Percentiles rank a stretch among this genome's conserved stretches.
Evolutionary conservation across 2,888 invertebrate species (phyloP).

Genomic region (Reticulitermes lucifugus): DNA sequence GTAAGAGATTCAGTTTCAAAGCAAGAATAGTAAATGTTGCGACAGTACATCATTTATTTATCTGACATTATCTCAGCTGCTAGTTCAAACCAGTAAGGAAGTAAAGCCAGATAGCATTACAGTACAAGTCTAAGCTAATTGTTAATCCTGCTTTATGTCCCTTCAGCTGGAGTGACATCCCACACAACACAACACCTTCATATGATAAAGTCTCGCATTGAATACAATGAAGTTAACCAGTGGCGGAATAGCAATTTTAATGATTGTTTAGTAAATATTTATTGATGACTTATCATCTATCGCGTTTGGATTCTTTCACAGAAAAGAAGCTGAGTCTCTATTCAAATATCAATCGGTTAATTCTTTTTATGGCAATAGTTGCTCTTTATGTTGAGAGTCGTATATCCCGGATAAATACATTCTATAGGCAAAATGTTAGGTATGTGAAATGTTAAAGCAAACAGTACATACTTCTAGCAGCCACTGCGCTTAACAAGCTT

Average conservation of each 20-base stretch:
- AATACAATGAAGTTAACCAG: not conserved
- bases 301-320: no score
- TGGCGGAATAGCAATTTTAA: not conserved
- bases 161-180: not conserved
- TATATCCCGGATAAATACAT: no score
- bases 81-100: not conserved
- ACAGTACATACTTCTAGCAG: no score
- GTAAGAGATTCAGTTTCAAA: not conserved
- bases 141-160: constrained; percentile 30
- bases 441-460: no score
- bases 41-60: not conserved
- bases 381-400: no score
- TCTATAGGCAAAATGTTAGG: no score
- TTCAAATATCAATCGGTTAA: no score
- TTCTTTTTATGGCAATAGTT: no score
- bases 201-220: not conserved
- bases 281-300: no score
- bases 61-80: not conserved
- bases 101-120: constrained; percentile 20
- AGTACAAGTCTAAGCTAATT: constrained; percentile 26
- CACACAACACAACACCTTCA: not conserved
- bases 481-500: no score
- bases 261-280: not conserved
- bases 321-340: no score
- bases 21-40: not conserved